These are phyloP conservation scores for Arbacia lixula DNA, from an alignment of 53 echinoderm and acorn worm genomes.

Conservation along the genomic window DNA sequence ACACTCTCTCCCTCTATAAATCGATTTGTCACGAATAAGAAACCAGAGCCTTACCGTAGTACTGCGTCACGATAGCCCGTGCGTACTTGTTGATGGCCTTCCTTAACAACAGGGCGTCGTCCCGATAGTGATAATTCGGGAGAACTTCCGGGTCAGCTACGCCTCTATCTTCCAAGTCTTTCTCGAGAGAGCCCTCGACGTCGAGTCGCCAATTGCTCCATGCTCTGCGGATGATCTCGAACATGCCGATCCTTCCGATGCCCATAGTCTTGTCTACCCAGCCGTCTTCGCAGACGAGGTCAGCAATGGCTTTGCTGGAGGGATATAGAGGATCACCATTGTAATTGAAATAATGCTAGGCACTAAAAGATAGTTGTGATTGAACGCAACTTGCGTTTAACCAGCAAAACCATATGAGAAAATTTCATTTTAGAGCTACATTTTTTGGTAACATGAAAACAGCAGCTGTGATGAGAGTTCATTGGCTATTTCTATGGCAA, in stretches of 20 bases:
- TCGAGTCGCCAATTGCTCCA: conserved; percentile 76
- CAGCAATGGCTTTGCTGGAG: conserved; percentile 11
- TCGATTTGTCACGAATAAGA: too few species aligned
- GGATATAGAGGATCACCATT: neutral
- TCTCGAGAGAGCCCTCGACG: conserved; percentile 73
- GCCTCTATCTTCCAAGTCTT: conserved; percentile 76
- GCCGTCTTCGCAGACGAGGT: conserved; percentile 64
- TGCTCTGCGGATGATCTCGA: conserved; percentile 59
- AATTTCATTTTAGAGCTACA: too few species aligned
- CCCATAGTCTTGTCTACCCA: conserved; percentile 83
- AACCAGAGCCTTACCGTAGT: conserved; percentile 32
- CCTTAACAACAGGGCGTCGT: conserved; percentile 77
- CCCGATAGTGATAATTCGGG: conserved; percentile 86
- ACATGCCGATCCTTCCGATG: conserved; percentile 75
- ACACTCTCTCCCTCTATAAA: too few species aligned
- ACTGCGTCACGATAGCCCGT: neutral
- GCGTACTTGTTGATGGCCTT: conserved; percentile 60
- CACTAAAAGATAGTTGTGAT: too few species aligned
- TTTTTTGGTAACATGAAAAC: too few species aligned
- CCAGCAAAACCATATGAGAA: too few species aligned
- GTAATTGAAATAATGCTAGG: too few species aligned
- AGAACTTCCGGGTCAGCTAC: conserved; percentile 74
- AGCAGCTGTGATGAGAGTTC: too few species aligned
- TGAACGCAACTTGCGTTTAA: too few species aligned
- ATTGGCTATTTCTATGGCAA: too few species aligned